These are phyloP conservation scores for Ispidina picta DNA, from an alignment of 2,797 vertebrate species.

Conservation along the genomic window DNA sequence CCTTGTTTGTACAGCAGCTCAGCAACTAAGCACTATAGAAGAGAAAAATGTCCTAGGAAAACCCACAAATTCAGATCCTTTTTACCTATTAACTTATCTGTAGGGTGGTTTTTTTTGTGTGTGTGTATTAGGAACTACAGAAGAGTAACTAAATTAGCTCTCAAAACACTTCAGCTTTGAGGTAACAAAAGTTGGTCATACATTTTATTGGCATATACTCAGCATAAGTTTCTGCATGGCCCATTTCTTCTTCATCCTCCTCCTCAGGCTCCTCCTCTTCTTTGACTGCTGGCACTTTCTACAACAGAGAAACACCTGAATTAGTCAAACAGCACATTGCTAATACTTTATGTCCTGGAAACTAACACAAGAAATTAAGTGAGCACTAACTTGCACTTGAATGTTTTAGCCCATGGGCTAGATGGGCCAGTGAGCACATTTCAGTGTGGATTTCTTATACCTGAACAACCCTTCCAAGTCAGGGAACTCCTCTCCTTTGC, in stretches of 20 bases:
- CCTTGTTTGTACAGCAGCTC: neutral
- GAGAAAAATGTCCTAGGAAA: neutral
- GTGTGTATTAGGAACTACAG: neutral
- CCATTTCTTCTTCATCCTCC: slow-evolving; percentile 97
- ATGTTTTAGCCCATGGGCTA: neutral
- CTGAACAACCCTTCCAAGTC: neutral
- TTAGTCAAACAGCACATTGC: neutral
- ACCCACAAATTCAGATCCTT: neutral
- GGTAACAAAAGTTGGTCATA: slow-evolving; percentile 63
- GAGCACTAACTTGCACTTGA: neutral
- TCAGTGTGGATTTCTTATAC: neutral
- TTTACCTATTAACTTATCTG: neutral
- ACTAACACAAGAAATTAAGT: neutral
- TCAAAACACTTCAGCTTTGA: neutral
- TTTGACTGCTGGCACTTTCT: slow-evolving; percentile 90
- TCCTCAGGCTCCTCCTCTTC: slow-evolving; percentile 97
- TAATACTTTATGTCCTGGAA: neutral
- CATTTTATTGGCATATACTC: slow-evolving; percentile 99
- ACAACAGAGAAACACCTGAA: slow-evolving; percentile 9
- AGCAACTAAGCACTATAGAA: neutral
- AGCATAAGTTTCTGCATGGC: slow-evolving; percentile 97
- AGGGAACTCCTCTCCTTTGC: neutral
- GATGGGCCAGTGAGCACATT: neutral
- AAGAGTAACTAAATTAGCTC: neutral
- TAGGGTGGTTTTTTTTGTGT: no score